Evolutionary conservation across 1,140 invertebrate genomes (phyloP), one percentile per base, ranked within the genome.

Genomic region (Drosophila pseudoobscura): DNA sequence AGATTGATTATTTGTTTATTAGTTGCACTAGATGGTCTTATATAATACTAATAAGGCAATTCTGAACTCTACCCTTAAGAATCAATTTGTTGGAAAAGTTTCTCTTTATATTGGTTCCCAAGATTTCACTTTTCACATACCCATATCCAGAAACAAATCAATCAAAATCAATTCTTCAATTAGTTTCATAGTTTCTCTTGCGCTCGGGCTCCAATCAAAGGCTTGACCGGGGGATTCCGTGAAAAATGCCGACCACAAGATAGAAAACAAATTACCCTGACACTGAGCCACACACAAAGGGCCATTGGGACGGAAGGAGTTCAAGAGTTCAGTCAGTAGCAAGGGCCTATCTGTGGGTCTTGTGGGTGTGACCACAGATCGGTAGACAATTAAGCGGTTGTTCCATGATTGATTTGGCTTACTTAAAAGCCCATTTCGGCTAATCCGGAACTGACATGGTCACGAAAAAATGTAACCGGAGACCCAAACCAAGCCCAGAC

Each of bases 321-420:
- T 63, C 78, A 80, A 69, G 39, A 82, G 82, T 69, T 87, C 75
- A 78, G 47, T 8, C 60, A 43, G 52, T 55, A 80, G 66, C 83
- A 72, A 83, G 58, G 49, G 57, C 46, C 43, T 51, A 49, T 35
- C 47, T 47, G 43, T 20, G 20, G 20, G 20, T 55, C 50, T 54
- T 68, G 55, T 71, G 71, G 83, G 78, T 60, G 78, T 75, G 63
- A 50, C 60, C 46, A 24, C 45, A 51, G 65, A 53, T 52, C 49
- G 70, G 22, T 29, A 54, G 39, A 69, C 78, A 83, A 88, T 88
- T 88, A 88, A 78, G 49, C 63, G 63, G 49, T 68, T 79, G 61
- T 71, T 76, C 83, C 78, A 87, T 89, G 83, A 88, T 88, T 88
- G 83, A 88, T 88, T 89, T 79, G 51, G 72, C 79, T 89, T 83